Conservation (phyloP, 92 coral and sea anemone species). For the Meandrina meandrites region DNA sequence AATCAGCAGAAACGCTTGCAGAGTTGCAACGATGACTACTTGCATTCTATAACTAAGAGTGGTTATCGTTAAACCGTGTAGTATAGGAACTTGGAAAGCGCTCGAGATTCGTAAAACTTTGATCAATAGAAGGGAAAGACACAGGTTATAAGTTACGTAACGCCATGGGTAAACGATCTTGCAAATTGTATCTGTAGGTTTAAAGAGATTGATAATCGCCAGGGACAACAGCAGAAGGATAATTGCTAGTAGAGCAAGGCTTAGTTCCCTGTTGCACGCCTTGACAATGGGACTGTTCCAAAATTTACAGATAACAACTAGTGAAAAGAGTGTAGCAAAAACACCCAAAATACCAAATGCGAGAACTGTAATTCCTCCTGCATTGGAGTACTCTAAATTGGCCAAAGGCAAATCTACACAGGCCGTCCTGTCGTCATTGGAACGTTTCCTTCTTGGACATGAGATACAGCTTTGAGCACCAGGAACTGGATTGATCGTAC, state of each 20-base stretch:
- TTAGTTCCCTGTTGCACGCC: conserved; percentile 29
- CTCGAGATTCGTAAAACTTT: conserved; percentile 32
- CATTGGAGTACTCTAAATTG: neutral
- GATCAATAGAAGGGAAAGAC: conserved; percentile 34
- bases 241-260: conserved; percentile 10
- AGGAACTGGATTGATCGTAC: conserved; percentile 17
- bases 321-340: neutral
- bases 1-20: too few relatives aligned
- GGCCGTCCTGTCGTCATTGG: conserved; percentile 1
- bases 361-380: neutral
- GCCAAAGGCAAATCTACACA: conserved; percentile 34
- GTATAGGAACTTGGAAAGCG: conserved; percentile 9
- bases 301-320: neutral
- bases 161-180: conserved; percentile 20
- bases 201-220: neutral
- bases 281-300: conserved; percentile 31
- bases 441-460: conserved; percentile 14
- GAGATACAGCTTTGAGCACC: conserved; percentile 17
- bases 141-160: conserved; percentile 11
- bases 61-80: too few relatives aligned
- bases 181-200: conserved; percentile 33
- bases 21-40: too few relatives aligned
- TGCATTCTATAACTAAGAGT: too few relatives aligned
- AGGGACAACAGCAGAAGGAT: conserved; percentile 6
- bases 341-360: conserved; percentile 9